Evolutionary conservation across 1,140 invertebrate species (phyloP).

Genomic region (Drosophila erecta): DNA sequence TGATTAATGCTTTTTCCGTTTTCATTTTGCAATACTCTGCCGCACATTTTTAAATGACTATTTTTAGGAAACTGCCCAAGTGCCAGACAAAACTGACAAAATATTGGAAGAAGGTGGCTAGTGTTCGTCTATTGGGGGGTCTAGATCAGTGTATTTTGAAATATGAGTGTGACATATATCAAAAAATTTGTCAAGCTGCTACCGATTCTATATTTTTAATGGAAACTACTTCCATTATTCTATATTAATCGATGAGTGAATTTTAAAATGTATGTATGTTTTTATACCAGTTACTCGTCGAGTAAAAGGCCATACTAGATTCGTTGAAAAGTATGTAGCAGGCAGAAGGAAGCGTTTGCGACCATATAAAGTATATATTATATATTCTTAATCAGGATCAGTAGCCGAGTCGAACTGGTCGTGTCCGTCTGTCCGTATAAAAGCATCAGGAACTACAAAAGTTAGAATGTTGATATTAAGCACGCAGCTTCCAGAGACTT

Average conservation of each 20-base stretch:
- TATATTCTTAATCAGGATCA: too few relatives aligned
- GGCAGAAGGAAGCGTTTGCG: too few relatives aligned
- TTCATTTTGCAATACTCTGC: conserved; percentile 60
- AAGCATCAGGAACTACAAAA: too few relatives aligned
- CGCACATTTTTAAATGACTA: conserved; percentile 21
- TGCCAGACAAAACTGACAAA: conserved; percentile 42
- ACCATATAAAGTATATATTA: too few relatives aligned
- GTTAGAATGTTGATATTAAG: too few relatives aligned
- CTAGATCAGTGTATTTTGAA: conserved; percentile 8
- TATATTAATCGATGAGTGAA: not conserved
- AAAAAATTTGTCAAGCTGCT: not conserved
- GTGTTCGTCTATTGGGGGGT: conserved; percentile 6
- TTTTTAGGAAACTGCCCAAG: conserved; percentile 23
- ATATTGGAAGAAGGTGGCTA: conserved; percentile 15
- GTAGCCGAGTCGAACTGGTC: too few relatives aligned
- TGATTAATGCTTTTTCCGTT: conserved; percentile 68
- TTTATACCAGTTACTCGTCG: too few relatives aligned
- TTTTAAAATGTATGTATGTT: too few relatives aligned
- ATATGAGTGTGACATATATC: conserved; percentile 1
- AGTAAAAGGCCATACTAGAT: too few relatives aligned
- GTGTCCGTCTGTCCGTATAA: too few relatives aligned
- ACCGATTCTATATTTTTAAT: not conserved
- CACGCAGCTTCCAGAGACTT: too few relatives aligned
- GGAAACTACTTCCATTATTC: not conserved
- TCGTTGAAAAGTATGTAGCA: too few relatives aligned